phyloP scores from a whole-genome alignment of 2,113 vertebrate genomes.

The Scalopus aquaticus region DNA sequence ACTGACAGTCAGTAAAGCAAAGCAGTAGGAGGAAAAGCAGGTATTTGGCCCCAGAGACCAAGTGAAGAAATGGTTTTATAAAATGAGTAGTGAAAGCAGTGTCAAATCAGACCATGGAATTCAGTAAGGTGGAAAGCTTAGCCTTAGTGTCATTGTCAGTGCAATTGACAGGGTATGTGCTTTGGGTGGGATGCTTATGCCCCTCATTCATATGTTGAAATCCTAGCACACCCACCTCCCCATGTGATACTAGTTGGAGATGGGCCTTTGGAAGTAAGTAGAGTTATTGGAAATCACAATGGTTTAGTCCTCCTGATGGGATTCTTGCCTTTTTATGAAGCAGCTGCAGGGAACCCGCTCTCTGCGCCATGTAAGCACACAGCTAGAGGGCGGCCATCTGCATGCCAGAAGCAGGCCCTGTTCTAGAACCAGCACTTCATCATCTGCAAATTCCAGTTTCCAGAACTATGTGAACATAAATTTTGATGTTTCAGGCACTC shows the following conservation, averaged over 20 bases:
- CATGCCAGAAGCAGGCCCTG: neutral
- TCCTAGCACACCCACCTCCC: neutral
- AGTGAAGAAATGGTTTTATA: neutral
- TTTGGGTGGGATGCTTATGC: neutral
- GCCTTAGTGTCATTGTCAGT: neutral
- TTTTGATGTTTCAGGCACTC: neutral
- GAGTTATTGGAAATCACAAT: neutral
- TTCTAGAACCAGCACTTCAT: neutral
- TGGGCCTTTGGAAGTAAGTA: neutral
- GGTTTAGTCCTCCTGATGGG: neutral
- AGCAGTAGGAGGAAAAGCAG: neutral
- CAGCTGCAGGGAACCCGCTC: neutral
- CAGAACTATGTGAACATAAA: neutral
- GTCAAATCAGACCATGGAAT: neutral
- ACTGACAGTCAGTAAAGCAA: neutral
- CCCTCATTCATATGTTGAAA: neutral
- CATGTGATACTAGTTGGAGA: neutral
- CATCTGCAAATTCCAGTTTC: neutral
- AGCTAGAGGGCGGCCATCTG: accelerated
- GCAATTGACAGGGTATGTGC: neutral
- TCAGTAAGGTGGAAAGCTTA: neutral
- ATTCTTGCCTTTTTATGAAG: neutral
- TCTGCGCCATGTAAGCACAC: neutral
- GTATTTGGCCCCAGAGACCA: no score
- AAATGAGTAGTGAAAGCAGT: neutral